phyloP scores from a whole-genome alignment of 1,140 invertebrate genomes.

The Coenobita brevimanus region DNA sequence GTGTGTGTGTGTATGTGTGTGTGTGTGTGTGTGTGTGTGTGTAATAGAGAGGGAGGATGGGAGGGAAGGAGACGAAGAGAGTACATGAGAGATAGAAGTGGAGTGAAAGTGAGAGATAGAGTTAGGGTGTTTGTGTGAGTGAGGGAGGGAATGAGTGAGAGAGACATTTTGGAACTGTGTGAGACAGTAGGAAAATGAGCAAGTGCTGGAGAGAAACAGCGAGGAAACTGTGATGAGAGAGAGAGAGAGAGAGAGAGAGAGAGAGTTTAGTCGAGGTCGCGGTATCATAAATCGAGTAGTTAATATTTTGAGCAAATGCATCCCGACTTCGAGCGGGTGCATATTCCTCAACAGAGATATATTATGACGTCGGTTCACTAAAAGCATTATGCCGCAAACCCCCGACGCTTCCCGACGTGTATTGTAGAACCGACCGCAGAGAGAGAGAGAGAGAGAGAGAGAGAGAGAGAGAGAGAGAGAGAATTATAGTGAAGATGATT shows the following conservation, averaged over 20 bases:
- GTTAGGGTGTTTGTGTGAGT: neutral
- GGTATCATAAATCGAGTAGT: neutral
- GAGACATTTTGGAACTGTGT: too few species aligned
- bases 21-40: neutral
- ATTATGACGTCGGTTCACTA: too few species aligned
- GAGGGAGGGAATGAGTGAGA: too few species aligned
- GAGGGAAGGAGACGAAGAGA: neutral
- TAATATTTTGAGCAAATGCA: too few species aligned
- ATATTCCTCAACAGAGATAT: too few species aligned
- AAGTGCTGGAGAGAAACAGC: neutral
- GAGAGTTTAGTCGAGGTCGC: neutral
- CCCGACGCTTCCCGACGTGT: too few species aligned
- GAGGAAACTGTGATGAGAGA: neutral
- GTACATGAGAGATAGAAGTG: neutral
- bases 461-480: constrained; percentile 20
- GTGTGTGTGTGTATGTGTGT: too few species aligned
- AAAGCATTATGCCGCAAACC: too few species aligned
- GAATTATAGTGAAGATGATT: neutral
- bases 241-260: neutral
- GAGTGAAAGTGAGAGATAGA: neutral
- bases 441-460: constrained; percentile 14
- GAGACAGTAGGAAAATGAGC: neutral
- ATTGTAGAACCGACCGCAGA: too few species aligned
- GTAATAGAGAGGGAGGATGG: neutral
- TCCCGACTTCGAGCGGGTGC: too few species aligned